phyloP scores from a whole-genome alignment of 2,888 invertebrate genomes.

The Perdita meconis region DNA sequence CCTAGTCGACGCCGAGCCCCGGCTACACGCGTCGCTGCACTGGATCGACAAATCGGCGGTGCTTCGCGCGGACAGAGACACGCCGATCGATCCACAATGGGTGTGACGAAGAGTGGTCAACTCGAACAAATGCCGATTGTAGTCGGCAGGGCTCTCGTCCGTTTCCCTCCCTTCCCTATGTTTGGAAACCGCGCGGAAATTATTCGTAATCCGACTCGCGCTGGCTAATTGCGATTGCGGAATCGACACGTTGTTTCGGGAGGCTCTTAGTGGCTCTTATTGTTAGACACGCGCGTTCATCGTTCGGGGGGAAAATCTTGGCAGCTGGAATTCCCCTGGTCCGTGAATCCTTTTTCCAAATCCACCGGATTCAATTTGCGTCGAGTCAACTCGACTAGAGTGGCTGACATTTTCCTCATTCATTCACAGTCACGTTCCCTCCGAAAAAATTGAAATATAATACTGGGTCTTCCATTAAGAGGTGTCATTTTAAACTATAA shows the following conservation, averaged over 20 bases:
- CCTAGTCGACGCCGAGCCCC: constrained; percentile 33
- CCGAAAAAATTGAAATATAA: too few species aligned
- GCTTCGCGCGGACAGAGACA: constrained; percentile 13
- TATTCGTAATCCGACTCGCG: constrained; percentile 18
- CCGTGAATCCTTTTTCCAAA: too few species aligned
- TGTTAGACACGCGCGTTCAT: neutral
- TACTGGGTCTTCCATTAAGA: too few species aligned
- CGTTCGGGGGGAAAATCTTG: constrained; percentile 3
- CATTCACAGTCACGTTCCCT: too few species aligned
- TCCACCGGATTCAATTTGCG: too few species aligned
- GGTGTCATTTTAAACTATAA: too few species aligned
- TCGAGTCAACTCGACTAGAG: too few species aligned
- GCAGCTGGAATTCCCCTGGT: too few species aligned
- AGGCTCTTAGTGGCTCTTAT: neutral
- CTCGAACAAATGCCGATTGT: constrained; percentile 7
- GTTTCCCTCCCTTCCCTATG: neutral
- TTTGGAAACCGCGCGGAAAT: constrained; percentile 14
- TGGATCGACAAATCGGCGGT: constrained; percentile 53
- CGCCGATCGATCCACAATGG: constrained; percentile 51
- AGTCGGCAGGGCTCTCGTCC: too few species aligned
- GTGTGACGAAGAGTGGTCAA: constrained; percentile 29
- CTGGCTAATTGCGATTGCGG: constrained; percentile 7
- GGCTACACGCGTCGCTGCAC: constrained; percentile 33
- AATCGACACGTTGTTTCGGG: neutral
- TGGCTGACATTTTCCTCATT: too few species aligned